Conservation (phyloP, 1,140 invertebrate genomes). For the Brachionus paranguensis region DNA sequence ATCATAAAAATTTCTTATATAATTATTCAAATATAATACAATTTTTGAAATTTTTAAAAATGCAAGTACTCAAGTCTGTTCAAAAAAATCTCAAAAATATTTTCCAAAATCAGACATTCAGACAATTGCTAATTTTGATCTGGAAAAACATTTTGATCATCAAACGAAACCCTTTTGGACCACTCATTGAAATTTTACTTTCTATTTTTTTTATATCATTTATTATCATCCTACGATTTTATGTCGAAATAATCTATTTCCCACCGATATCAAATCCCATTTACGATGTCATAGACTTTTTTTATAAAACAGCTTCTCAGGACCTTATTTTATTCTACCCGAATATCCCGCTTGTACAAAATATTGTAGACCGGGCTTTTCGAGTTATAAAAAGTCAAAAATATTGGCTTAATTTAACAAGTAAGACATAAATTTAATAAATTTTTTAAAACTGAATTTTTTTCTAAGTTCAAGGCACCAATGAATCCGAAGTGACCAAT, state of each 20-base stretch:
- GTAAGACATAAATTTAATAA: not conserved
- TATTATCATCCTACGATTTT: not conserved
- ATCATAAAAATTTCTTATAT: not conserved
- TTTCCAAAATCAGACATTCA: not conserved
- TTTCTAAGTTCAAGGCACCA: slow-evolving; percentile 30
- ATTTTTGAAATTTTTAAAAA: not conserved
- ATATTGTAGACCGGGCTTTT: slow-evolving; percentile 3
- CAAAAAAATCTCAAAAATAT: not conserved
- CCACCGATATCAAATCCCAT: not conserved
- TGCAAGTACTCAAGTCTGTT: not conserved
- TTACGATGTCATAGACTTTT: slow-evolving; percentile 22
- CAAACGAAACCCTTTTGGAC: not conserved
- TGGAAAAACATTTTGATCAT: slow-evolving; percentile 15
- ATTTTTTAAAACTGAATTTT: not conserved
- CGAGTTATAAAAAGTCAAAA: slow-evolving; percentile 25
- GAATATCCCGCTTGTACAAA: not conserved
- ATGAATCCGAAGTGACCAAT: not conserved
- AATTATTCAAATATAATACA: not conserved
- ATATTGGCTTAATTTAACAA: slow-evolving; percentile 10
- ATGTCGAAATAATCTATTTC: not conserved
- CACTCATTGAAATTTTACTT: not conserved
- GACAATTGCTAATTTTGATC: not conserved
- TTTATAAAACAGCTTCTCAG: not conserved
- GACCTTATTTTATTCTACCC: slow-evolving; percentile 25
- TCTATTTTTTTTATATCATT: not conserved